Conservation (phyloP, 1,140 invertebrate species). For the Nasonia giraulti region DNA sequence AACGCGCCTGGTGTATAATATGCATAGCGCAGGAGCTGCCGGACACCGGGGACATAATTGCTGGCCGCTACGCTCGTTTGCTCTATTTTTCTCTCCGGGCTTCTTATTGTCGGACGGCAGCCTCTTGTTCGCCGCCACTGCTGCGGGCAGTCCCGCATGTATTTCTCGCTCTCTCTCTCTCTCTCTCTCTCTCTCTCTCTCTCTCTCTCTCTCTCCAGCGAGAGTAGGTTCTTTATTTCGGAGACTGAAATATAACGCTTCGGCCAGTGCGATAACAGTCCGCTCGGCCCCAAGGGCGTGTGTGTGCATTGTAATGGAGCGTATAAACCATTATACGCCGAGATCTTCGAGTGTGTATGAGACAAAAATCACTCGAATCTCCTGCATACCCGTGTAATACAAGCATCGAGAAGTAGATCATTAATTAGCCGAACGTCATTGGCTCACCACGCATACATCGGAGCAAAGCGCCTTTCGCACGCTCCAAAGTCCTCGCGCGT, state of each 20-base stretch:
- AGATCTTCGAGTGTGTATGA: neutral
- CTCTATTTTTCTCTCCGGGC: conserved; percentile 41
- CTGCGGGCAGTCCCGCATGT: too few species aligned
- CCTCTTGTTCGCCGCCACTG: too few species aligned
- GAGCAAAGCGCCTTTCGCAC: neutral
- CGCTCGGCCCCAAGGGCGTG: neutral
- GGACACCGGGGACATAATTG: conserved; percentile 69
- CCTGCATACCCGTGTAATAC: neutral
- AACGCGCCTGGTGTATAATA: too few species aligned
- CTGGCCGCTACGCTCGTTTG: conserved; percentile 43
- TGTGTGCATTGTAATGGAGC: neutral
- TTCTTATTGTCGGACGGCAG: neutral
- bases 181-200: neutral
- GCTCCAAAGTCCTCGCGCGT: neutral
- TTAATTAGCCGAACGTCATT: neutral
- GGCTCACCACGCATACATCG: neutral
- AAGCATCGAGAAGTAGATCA: too few species aligned
- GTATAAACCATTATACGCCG: neutral
- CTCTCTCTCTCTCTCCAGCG: neutral
- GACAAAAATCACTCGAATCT: neutral
- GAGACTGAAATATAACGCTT: neutral
- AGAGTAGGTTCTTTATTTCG: neutral
- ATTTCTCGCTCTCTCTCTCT: neutral
- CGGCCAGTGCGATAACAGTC: neutral
- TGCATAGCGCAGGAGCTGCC: conserved; percentile 59